Evolutionary conservation across 2,113 vertebrate genomes (phyloP).

Genomic region (Galbula dea): DNA sequence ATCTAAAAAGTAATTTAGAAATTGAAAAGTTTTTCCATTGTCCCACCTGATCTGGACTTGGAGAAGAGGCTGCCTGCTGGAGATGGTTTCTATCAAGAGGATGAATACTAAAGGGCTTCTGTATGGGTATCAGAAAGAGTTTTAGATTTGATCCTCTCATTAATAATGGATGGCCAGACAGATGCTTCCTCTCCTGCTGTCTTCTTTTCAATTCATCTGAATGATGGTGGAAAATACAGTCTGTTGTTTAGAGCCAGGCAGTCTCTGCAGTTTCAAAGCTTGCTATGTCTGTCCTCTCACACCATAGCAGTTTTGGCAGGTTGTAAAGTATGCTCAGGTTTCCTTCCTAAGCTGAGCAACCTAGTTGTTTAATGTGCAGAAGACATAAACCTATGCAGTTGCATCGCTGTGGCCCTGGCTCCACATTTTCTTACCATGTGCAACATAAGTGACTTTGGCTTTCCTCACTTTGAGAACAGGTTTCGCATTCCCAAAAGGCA

Average conservation of each 20-base stretch:
- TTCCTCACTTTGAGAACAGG: not conserved
- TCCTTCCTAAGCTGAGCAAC: not conserved
- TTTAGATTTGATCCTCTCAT: constrained; percentile 41
- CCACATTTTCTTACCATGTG: not conserved
- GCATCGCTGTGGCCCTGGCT: accelerated
- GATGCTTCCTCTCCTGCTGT: not conserved
- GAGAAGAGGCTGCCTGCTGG: not conserved
- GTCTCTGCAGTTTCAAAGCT: not conserved
- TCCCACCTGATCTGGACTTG: not conserved
- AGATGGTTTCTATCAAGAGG: not conserved
- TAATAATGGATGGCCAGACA: constrained; percentile 18
- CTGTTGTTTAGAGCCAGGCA: not conserved
- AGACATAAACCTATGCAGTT: not conserved
- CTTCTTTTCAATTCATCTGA: constrained; percentile 15
- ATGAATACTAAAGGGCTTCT: not conserved
- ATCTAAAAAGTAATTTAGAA: not conserved
- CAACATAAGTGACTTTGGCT: not conserved
- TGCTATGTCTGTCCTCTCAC: not conserved
- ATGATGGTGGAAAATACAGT: not conserved
- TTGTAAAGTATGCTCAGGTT: not conserved
- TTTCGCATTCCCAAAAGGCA: not conserved
- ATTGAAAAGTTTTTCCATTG: not conserved
- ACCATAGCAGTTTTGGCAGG: not conserved
- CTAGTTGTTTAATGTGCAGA: not conserved
- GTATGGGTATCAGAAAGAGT: not conserved